phyloP scores from a whole-genome alignment of 2,888 invertebrate genomes.

The Ecliptopera silaceata region DNA sequence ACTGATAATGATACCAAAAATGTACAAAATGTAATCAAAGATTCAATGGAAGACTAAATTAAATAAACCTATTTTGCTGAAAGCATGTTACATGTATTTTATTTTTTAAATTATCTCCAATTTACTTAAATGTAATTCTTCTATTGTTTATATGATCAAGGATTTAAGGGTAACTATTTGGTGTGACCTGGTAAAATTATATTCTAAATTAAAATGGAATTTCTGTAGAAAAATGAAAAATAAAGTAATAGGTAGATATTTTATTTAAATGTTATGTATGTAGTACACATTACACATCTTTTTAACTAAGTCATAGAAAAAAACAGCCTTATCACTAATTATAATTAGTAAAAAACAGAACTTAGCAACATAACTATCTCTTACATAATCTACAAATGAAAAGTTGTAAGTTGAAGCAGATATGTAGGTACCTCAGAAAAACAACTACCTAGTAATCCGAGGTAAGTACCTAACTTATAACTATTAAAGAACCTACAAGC shows the following conservation, averaged over 20 bases:
- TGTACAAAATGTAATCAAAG: constrained; percentile 60
- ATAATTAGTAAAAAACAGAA: constrained; percentile 6
- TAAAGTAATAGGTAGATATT: constrained; percentile 13
- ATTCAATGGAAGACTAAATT: not conserved
- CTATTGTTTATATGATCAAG: too few species aligned
- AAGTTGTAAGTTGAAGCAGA: not conserved
- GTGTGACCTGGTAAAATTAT: too few species aligned
- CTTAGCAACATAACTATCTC: not conserved
- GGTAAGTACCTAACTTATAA: too few species aligned
- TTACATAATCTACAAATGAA: not conserved
- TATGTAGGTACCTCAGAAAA: too few species aligned
- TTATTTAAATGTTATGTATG: constrained; percentile 19
- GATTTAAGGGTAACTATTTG: too few species aligned
- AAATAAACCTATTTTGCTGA: constrained; percentile 10
- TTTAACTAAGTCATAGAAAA: constrained; percentile 25
- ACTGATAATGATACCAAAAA: constrained; percentile 79
- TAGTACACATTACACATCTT: not conserved
- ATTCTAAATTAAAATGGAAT: not conserved
- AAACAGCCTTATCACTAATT: constrained; percentile 32
- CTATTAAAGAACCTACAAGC: too few species aligned
- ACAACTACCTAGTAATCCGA: too few species aligned
- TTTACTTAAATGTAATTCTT: too few species aligned
- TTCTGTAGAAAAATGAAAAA: constrained; percentile 4
- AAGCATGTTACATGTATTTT: not conserved
- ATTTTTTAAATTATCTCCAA: not conserved